Evolutionary conservation across 2,113 vertebrate species (phyloP).

Genomic region (Onychostruthus taczanowskii): DNA sequence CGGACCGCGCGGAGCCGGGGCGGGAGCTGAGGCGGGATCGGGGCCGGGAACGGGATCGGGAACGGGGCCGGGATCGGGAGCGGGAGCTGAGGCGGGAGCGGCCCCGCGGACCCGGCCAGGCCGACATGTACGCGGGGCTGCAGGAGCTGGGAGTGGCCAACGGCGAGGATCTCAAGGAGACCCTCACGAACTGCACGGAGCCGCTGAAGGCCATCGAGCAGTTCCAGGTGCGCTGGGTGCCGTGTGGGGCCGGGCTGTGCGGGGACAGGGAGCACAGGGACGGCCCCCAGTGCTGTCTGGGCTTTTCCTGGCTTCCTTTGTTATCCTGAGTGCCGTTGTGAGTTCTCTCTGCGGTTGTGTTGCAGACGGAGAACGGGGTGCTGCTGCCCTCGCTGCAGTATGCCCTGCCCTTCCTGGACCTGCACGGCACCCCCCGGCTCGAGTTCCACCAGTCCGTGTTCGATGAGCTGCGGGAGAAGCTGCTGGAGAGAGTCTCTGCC

Average conservation of each 20-base stretch:
- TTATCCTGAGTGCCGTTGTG: background rate
- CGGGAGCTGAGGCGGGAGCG: background rate
- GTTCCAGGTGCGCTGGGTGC: slow-evolving; percentile 83
- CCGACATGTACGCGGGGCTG: slow-evolving; percentile 88
- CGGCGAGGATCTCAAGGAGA: slow-evolving; percentile 96
- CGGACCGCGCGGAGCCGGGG: background rate
- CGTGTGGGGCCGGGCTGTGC: background rate
- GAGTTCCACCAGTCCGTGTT: slow-evolving; percentile 99
- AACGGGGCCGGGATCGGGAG: fast-evolving
- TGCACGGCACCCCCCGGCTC: slow-evolving; percentile 91
- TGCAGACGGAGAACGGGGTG: slow-evolving; percentile 94
- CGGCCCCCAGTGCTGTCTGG: background rate
- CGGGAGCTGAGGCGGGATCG: background rate
- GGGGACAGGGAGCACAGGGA: background rate
- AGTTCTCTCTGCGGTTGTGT: background rate
- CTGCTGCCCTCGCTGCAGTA: slow-evolving; percentile 95
- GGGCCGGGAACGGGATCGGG: fast-evolving
- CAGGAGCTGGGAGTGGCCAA: slow-evolving; percentile 94
- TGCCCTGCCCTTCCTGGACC: slow-evolving; percentile 93
- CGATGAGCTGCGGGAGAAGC: slow-evolving; percentile 93
- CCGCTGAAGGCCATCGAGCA: slow-evolving; percentile 98
- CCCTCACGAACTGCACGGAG: slow-evolving; percentile 96
- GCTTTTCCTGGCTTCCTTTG: background rate
- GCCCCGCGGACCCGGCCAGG: background rate
- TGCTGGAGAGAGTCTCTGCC: slow-evolving; percentile 90